Evolutionary conservation across 2,888 invertebrate species (phyloP).

Genomic region (Brachyptera risi): DNA sequence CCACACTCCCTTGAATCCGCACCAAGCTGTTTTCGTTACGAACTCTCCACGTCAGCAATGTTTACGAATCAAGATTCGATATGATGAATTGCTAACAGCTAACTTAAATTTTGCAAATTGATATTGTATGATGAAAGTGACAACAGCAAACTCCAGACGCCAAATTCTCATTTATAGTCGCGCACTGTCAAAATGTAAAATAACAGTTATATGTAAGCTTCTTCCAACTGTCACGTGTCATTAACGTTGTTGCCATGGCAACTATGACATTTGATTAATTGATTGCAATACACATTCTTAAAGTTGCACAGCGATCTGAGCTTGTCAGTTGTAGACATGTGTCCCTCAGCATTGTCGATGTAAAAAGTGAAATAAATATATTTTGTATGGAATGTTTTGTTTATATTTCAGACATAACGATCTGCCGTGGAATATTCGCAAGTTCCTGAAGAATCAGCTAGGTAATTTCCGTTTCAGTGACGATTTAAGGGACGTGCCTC

Average conservation of each 20-base stretch:
- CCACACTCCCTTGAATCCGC: background rate
- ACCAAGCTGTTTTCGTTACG: background rate
- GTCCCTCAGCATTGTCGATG: background rate
- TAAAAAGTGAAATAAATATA: too few relatives aligned
- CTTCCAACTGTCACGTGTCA: too few relatives aligned
- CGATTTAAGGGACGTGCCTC: slow-evolving; percentile 63
- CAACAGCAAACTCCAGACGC: too few relatives aligned
- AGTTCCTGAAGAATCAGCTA: slow-evolving; percentile 52
- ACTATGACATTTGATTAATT: too few relatives aligned
- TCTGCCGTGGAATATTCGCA: slow-evolving; percentile 47
- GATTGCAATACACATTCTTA: too few relatives aligned
- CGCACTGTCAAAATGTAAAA: too few relatives aligned
- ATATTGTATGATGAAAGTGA: too few relatives aligned
- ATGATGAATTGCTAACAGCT: too few relatives aligned
- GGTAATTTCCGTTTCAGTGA: slow-evolving; percentile 60
- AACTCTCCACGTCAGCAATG: background rate
- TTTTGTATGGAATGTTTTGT: background rate
- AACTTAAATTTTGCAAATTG: too few relatives aligned
- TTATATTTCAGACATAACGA: slow-evolving; percentile 48
- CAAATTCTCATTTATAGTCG: too few relatives aligned
- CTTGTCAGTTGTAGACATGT: background rate
- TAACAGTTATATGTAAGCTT: too few relatives aligned
- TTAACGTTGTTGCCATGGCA: too few relatives aligned
- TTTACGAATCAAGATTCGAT: background rate
- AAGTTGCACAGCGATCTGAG: background rate